Conservation (phyloP, 2,113 vertebrate species). For the Oncorhynchus nerka region DNA sequence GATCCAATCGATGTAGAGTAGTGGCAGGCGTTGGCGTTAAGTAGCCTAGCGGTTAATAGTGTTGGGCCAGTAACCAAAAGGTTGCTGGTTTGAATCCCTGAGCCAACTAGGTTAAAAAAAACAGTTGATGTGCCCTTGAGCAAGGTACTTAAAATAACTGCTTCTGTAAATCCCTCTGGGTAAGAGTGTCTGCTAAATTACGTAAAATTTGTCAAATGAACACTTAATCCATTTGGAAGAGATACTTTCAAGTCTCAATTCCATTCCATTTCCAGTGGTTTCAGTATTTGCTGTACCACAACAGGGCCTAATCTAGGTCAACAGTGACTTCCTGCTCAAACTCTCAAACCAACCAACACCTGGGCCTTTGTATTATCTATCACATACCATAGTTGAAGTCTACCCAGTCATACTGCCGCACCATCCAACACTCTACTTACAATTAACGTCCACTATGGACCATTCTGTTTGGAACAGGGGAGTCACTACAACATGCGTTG, state of each 20-base stretch:
- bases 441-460: not conserved
- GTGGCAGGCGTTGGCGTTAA: too few species aligned
- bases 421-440: not conserved
- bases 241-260: slow-evolving; percentile 28
- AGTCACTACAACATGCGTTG: slow-evolving; percentile 21
- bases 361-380: slow-evolving; percentile 42
- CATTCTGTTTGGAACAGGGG: too few species aligned
- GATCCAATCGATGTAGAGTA: too few species aligned
- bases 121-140: too few species aligned
- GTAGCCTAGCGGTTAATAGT: too few species aligned
- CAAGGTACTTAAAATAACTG: too few species aligned
- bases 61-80: too few species aligned
- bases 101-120: too few species aligned
- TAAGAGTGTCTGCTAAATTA: too few species aligned
- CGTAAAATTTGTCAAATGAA: not conserved
- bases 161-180: too few species aligned
- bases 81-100: too few species aligned
- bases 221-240: not conserved
- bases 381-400: not conserved
- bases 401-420: not conserved
- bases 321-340: slow-evolving; percentile 70
- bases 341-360: slow-evolving; percentile 55
- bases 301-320: slow-evolving; percentile 69
- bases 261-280: slow-evolving; percentile 41
- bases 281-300: slow-evolving; percentile 50